Evolutionary conservation across 2,113 vertebrate species (phyloP), one percentile per base, ranked within the genome.

Genomic region (Grammomys surdaster): DNA sequence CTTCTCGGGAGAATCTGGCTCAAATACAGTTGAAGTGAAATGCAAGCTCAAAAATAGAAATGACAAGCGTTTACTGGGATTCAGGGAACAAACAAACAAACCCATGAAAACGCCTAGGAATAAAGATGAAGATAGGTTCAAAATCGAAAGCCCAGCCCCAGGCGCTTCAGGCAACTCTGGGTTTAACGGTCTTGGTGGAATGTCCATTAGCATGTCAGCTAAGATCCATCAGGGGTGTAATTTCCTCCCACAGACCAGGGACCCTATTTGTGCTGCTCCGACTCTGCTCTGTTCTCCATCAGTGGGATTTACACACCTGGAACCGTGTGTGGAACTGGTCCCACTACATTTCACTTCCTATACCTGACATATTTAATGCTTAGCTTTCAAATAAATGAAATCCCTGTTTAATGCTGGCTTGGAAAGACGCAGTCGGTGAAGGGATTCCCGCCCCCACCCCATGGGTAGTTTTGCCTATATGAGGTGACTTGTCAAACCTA

Each of bases 341-440:
- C 97, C 86, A 96, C 97, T 96, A 96, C 97, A 94, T 84, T 94
- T 95, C 88, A 97, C 97, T 97, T 98, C 97, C 97, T 97, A 91
- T 89, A 96, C 93, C 95, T 97, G 97, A 97, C 97, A 97, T 96
- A 95, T 97, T 97, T 98, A 97, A 98, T 97, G 97, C 94, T 78
- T 90, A 63, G 90, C 96, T 96, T 97, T 96, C 95, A 96, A 97
- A 96, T 96, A 97, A 97, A 97, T 95, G 93, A 93, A 97, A 96
- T 95, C 96, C 85, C 87, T 95, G 75, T 96, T 95, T 96, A 84
- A 70, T 40, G 36, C 89, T 22, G 5, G 63, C 78, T 65, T 91
- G 82, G 86, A 92, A 93, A 94, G 91, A 87, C 69, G 48, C 82
- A 90, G 36, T 67, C 3, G 58, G 92, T 86, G 51, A 77, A 91